These are phyloP conservation scores for Cassiopea xamachana DNA, from an alignment of 30 jellyfish, hydroid and myxozoan genomes.

Conservation along the genomic window DNA sequence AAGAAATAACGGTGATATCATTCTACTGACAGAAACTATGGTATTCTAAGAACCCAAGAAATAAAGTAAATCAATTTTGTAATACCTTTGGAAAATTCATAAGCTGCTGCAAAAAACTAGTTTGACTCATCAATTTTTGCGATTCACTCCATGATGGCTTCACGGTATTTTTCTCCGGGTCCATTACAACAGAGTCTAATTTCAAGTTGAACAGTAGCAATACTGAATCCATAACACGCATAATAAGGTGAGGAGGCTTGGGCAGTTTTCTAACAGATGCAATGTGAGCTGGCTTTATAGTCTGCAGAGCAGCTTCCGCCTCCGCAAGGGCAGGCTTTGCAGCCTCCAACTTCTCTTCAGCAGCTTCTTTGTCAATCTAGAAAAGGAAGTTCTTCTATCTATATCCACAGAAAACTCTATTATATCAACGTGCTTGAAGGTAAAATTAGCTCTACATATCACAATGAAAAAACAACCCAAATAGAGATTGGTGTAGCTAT, in stretches of 20 bases:
- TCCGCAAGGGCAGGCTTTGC: conserved; percentile 95
- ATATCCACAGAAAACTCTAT: not conserved
- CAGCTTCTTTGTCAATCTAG: conserved; percentile 81
- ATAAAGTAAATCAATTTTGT: not conserved
- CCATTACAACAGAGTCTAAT: conserved; percentile 84
- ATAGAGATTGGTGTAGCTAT: no score
- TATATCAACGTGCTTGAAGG: no score
- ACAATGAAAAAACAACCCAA: no score
- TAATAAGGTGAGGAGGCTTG: conserved; percentile 92
- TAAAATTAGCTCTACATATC: no score
- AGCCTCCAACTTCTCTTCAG: conserved; percentile 85
- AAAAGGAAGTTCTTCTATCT: not conserved
- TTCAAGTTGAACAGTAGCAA: conserved; percentile 69
- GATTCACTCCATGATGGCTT: conserved; percentile 96
- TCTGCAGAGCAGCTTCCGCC: conserved; percentile 93
- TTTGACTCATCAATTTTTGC: conserved; percentile 78
- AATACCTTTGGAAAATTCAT: conserved; percentile 81
- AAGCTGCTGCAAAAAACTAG: conserved; percentile 66
- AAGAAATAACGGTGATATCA: no score
- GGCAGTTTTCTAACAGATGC: conserved; percentile 75
- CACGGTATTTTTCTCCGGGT: conserved; percentile 69
- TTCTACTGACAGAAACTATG: no score
- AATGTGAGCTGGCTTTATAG: conserved; percentile 87
- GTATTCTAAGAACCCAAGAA: not conserved
- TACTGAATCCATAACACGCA: conserved; percentile 92